These are phyloP conservation scores for Drosophila lutescens DNA, from an alignment of 2,888 invertebrate species.

Conservation along the genomic window DNA sequence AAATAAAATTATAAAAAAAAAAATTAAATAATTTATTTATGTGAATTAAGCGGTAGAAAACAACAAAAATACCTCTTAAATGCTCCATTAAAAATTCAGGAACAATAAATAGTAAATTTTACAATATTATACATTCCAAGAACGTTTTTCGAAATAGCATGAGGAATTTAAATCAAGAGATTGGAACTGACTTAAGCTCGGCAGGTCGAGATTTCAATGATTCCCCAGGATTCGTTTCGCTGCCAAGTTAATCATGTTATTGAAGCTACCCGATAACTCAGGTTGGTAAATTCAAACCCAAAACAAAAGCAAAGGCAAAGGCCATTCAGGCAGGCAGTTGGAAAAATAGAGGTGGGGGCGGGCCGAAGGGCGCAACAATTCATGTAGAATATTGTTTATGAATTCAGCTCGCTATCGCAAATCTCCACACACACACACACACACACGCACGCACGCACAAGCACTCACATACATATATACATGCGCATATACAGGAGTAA, in stretches of 20 bases:
- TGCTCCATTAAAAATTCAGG: too few species aligned
- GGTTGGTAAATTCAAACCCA: conserved; percentile 8
- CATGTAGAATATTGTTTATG: conserved; percentile 68
- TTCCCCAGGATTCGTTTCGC: background rate
- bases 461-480: background rate
- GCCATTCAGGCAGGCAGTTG: background rate
- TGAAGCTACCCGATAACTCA: conserved; percentile 10
- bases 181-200: too few species aligned
- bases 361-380: conserved; percentile 51
- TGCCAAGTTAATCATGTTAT: conserved; percentile 22
- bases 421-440: conserved; percentile 27
- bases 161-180: too few species aligned
- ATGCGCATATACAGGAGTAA: background rate
- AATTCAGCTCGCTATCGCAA: conserved; percentile 57
- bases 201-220: background rate
- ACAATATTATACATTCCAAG: too few species aligned
- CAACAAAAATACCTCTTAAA: too few species aligned
- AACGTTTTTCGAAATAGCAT: too few species aligned
- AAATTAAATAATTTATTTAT: too few species aligned
- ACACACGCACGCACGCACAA: background rate
- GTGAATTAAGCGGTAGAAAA: too few species aligned
- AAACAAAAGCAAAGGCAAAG: conserved; percentile 27
- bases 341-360: conserved; percentile 1
- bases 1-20: too few species aligned
- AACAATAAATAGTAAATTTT: too few species aligned